Evolutionary conservation across 2,888 invertebrate species (phyloP).

Genomic region (Cenopis cana): DNA sequence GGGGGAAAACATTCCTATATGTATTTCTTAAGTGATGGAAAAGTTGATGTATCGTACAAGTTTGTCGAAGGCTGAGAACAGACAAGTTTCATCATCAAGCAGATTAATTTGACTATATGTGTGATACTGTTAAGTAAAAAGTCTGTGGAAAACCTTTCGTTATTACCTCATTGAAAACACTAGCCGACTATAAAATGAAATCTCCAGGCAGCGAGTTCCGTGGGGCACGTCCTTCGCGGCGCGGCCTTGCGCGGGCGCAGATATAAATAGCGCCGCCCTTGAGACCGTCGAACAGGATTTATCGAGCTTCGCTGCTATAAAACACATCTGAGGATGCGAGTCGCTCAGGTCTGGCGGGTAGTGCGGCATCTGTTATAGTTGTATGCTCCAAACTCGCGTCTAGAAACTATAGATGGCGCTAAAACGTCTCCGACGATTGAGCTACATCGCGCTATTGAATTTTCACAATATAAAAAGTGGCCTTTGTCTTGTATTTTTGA

Average conservation of each 20-base stretch:
- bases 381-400: background rate
- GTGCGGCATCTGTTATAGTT: background rate
- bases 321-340: constrained; percentile 3
- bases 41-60: no score
- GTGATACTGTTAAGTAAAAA: background rate
- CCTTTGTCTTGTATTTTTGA: no score
- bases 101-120: no score
- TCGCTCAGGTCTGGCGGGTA: background rate
- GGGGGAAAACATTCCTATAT: no score
- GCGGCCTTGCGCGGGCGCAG: constrained; percentile 74
- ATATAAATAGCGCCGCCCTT: constrained; percentile 76
- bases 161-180: no score
- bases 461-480: no score
- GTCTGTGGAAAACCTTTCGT: background rate
- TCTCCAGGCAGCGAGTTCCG: constrained; percentile 14
- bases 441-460: background rate
- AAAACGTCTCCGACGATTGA: background rate
- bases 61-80: no score
- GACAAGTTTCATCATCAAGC: no score
- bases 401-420: constrained; percentile 8
- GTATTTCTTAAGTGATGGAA: no score
- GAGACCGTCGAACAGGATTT: constrained; percentile 65
- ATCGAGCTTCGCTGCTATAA: constrained; percentile 56
- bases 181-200: no score
- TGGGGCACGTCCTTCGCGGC: constrained; percentile 46